Evolutionary conservation across 1,140 invertebrate species (phyloP).

Genomic region (Venturia canescens): DNA sequence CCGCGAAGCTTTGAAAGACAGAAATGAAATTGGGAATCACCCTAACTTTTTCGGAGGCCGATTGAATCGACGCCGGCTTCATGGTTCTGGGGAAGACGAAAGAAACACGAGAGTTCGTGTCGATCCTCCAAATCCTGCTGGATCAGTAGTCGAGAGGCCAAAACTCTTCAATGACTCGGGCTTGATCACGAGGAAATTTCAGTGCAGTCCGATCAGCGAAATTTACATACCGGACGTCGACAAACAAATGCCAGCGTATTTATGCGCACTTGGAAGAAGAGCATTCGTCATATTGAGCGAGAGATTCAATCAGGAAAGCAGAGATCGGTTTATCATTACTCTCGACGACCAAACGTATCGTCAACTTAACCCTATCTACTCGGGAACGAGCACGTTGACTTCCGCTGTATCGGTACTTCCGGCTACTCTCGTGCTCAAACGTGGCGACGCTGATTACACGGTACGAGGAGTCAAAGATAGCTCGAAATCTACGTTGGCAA

Average conservation of each 20-base stretch:
- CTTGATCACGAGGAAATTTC: conserved; percentile 51
- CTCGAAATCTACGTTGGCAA: too few relatives aligned
- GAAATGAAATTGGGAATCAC: not conserved
- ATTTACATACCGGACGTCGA: conserved; percentile 58
- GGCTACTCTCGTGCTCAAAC: conserved; percentile 60
- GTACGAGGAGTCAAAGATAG: conserved; percentile 48
- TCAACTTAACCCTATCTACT: conserved; percentile 29
- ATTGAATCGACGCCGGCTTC: not conserved
- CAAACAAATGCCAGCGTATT: conserved; percentile 60
- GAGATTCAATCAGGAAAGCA: conserved; percentile 62
- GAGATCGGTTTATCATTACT: conserved; percentile 55
- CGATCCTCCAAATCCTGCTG: conserved; percentile 31
- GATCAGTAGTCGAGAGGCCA: not conserved
- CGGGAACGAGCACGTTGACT: conserved; percentile 17
- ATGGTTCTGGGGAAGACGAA: not conserved
- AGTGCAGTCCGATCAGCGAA: conserved; percentile 55
- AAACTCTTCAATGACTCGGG: not conserved
- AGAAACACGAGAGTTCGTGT: not conserved
- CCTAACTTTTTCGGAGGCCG: not conserved
- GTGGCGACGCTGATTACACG: conserved; percentile 55
- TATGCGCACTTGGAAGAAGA: conserved; percentile 54
- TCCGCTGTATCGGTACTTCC: conserved; percentile 53
- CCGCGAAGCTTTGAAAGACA: not conserved
- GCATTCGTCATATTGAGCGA: conserved; percentile 64
- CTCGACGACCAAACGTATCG: conserved; percentile 58